phyloP scores from a whole-genome alignment of 2,888 invertebrate species.

The Aphidius colemani region DNA sequence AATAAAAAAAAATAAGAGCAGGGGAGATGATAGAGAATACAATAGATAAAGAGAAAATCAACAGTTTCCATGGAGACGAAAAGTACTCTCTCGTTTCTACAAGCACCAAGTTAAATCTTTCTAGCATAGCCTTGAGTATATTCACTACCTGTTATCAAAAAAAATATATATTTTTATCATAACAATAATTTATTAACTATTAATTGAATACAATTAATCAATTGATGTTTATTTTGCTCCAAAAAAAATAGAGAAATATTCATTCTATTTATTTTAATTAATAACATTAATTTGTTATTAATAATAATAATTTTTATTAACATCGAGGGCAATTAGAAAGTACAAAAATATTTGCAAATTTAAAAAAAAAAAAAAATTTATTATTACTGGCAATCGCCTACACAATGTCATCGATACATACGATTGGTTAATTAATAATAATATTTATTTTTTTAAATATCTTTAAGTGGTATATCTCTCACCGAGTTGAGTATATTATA shows the following conservation, averaged over 20 bases:
- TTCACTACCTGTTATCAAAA: not conserved
- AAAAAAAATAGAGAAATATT: too few relatives aligned
- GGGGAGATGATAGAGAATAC: conserved; percentile 29
- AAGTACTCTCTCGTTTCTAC: conserved; percentile 39
- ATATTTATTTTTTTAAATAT: not conserved
- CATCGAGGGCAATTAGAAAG: too few relatives aligned
- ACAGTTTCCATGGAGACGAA: conserved; percentile 52
- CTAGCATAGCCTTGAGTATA: not conserved
- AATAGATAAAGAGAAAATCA: conserved; percentile 28
- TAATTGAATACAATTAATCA: too few relatives aligned
- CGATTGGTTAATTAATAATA: conserved; percentile 14
- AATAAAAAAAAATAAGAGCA: conserved; percentile 28
- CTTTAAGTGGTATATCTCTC: not conserved
- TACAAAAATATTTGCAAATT: too few relatives aligned
- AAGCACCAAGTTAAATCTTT: not conserved
- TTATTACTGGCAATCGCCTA: not conserved
- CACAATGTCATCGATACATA: conserved; percentile 9
- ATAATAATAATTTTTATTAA: too few relatives aligned
- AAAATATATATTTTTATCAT: not conserved
- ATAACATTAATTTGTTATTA: too few relatives aligned
- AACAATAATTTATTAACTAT: too few relatives aligned
- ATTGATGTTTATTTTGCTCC: too few relatives aligned
- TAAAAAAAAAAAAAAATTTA: not conserved
- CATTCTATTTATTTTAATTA: too few relatives aligned
- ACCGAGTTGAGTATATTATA: too few relatives aligned